A percentile compares a stretch with the other conserved stretches of the same genome.
Conservation (phyloP, 2,113 vertebrate species). For the Ailurus styani region DNA sequence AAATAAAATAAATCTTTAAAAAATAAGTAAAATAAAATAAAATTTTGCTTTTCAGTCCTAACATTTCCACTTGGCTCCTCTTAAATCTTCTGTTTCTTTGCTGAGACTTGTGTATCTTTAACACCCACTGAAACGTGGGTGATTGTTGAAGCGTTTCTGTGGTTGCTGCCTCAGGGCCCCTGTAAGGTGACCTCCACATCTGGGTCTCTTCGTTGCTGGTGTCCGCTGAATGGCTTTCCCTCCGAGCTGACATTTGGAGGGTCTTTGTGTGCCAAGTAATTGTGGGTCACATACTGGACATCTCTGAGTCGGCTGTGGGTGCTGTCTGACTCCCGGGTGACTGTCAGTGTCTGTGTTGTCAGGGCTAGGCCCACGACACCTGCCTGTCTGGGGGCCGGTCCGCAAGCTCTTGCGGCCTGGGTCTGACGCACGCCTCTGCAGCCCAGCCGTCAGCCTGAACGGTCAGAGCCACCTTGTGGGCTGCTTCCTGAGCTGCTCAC, state of each 20-base stretch:
- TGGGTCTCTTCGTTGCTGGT: neutral
- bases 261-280: fast-evolving
- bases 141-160: too few species aligned
- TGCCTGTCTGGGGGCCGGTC: fast-evolving
- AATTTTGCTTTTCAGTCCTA: neutral
- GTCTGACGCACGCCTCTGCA: fast-evolving
- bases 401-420: neutral
- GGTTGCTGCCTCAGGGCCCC: fast-evolving
- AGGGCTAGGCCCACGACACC: fast-evolving
- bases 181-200: fast-evolving
- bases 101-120: neutral
- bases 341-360: neutral
- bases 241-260: neutral
- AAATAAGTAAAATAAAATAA: too few species aligned
- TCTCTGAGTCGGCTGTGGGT: neutral
- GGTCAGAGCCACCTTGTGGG: fast-evolving
- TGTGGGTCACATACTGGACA: fast-evolving
- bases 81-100: neutral
- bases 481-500: too few species aligned
- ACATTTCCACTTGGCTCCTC: too few species aligned
- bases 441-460: fast-evolving
- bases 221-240: neutral
- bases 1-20: too few species aligned
- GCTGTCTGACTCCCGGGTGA: too few species aligned
- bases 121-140: fast-evolving